These are phyloP conservation scores for Sardinella longiceps DNA, from an alignment of 2,797 vertebrate genomes.

Conservation along the genomic window DNA sequence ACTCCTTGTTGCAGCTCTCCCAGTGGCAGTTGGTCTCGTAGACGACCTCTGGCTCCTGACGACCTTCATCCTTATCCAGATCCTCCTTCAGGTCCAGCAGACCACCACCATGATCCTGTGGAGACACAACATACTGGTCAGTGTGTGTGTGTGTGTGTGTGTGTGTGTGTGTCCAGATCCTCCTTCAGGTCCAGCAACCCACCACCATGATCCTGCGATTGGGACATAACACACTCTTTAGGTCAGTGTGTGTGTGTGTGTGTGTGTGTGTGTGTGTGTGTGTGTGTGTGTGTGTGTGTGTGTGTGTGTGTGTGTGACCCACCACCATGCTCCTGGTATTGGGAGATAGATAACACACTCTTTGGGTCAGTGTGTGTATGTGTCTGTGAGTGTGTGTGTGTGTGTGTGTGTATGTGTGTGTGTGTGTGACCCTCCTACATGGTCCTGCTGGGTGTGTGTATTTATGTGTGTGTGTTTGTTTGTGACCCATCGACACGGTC, in stretches of 20 bases:
- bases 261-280: background rate
- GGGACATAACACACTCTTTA: background rate
- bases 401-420: background rate
- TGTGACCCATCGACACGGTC: too few species aligned
- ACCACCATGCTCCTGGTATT: too few species aligned
- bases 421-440: too few species aligned
- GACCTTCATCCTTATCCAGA: conserved; percentile 85
- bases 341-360: too few species aligned
- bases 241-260: background rate
- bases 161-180: conserved; percentile 74
- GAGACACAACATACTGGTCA: too few species aligned
- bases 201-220: conserved; percentile 82
- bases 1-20: conserved; percentile 86
- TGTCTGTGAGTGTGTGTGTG: too few species aligned
- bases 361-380: background rate
- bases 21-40: conserved; percentile 90
- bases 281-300: background rate
- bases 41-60: conserved; percentile 84
- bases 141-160: too few species aligned
- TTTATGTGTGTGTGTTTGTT: background rate
- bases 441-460: background rate
- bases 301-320: background rate
- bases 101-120: too few species aligned
- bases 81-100: too few species aligned
- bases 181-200: conserved; percentile 79